phyloP scores from a whole-genome alignment of 1,140 invertebrate genomes.

The Sarcophaga peregrina region DNA sequence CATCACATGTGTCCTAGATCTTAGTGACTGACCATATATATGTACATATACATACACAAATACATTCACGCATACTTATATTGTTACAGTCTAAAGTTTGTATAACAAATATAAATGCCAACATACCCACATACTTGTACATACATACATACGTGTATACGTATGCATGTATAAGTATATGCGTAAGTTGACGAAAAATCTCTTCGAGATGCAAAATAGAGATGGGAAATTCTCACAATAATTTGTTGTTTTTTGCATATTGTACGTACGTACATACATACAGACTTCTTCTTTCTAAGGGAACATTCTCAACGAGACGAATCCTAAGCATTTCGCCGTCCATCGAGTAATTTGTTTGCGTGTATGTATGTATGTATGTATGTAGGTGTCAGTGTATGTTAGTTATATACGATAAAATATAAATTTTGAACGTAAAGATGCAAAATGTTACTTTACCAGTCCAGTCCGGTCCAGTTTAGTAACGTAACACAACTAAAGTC shows the following conservation, averaged over 20 bases:
- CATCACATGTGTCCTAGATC: slow-evolving; percentile 40
- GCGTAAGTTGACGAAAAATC: slow-evolving; percentile 32
- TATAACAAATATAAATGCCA: too few species aligned
- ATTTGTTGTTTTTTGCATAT: not conserved
- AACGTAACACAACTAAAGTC: not conserved
- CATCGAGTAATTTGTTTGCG: not conserved
- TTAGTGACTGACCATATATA: slow-evolving; percentile 29
- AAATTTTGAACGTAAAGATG: slow-evolving; percentile 19
- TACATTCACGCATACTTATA: not conserved
- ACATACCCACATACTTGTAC: too few species aligned
- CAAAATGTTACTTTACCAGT: slow-evolving; percentile 34
- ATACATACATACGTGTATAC: not conserved
- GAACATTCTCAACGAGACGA: not conserved
- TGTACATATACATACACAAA: not conserved
- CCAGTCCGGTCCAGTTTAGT: slow-evolving; percentile 16
- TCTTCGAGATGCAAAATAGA: slow-evolving; percentile 28
- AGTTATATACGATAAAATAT: not conserved
- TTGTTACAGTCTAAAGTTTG: not conserved
- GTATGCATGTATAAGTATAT: not conserved
- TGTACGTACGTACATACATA: too few species aligned
- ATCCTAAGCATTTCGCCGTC: not conserved
- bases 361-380: not conserved
- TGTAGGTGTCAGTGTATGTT: not conserved
- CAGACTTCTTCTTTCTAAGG: not conserved
- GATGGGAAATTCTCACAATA: slow-evolving; percentile 28